Evolutionary conservation across 2,888 invertebrate genomes (phyloP), one percentile per base, ranked within the genome.

Genomic region (Phaonia tiefii): DNA sequence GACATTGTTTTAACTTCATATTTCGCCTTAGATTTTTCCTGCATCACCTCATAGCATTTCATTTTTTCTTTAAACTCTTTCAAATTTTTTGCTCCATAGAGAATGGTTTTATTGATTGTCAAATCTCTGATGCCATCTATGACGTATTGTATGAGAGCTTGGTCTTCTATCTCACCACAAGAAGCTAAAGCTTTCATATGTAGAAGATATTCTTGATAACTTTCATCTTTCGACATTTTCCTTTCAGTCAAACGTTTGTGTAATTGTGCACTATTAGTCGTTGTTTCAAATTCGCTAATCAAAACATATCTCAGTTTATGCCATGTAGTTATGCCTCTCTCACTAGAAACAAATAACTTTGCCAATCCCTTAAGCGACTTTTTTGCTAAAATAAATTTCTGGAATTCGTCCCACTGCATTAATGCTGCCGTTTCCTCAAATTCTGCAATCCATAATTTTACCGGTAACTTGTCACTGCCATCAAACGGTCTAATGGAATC

Each of bases 341-440:
- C 70, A 88, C 60, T 51, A n/a, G 58, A 54, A 26, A 81, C n/a
- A 26, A 77, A 82, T 4, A 71, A 15, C 44, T 77, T 82, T 8
- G 83, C 82, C 0, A 83, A 54, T 0, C 82, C 84, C 1, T 56
- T 66, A 15, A 84, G 49, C 0, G 81, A 65, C 37, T 75, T 83
- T 74, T 80, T 76, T 2, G 77, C 77, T 20, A 72, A 81, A 11
- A 81, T 58, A 39, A 69, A 79, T 17, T 60, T 73, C 17, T 79
- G 76, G 10, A 82, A 76, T 7, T 79, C 79, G 42, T 82, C 39
- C 76, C 79, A 82, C 8, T 70, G n/a, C 79, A 79, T 82, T 7
- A 79, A 17, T 11, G 60, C 11, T 13, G 82, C 79, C 7, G 60
- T 37, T 39, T 79, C 82, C 17, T 71, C 74, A n/a, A 82, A 82